Percentiles rank a stretch among this genome's conserved stretches.
phyloP scores from a whole-genome alignment of 1,140 invertebrate species.

The Tetranychus urticae region DNA sequence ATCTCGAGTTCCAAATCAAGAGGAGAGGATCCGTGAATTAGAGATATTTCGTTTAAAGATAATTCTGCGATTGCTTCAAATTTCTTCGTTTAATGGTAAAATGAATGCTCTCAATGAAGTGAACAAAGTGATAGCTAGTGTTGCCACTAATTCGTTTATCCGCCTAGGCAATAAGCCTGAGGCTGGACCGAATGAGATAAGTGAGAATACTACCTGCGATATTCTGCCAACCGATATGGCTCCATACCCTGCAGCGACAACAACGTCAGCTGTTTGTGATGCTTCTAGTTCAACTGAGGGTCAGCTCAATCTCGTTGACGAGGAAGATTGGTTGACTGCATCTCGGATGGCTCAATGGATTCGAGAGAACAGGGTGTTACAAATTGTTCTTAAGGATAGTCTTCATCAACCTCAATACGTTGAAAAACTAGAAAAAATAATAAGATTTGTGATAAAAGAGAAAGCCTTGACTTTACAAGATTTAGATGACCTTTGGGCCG shows the following conservation, averaged over 20 bases:
- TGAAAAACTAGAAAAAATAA: constrained; percentile 89
- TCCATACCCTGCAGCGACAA: not conserved
- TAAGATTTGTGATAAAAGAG: constrained; percentile 87
- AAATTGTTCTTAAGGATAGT: constrained; percentile 81
- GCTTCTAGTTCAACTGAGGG: constrained; percentile 20
- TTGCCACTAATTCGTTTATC: constrained; percentile 48
- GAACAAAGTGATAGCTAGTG: constrained; percentile 81
- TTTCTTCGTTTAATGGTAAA: constrained; percentile 95
- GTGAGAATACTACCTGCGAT: not conserved
- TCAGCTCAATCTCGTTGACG: constrained; percentile 31
- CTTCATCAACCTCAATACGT: constrained; percentile 91
- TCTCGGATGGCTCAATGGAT: constrained; percentile 90
- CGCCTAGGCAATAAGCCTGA: not conserved
- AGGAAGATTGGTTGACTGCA: constrained; percentile 80
- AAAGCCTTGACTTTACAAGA: constrained; percentile 68
- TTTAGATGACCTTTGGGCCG: constrained; percentile 82
- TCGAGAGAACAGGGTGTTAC: constrained; percentile 78
- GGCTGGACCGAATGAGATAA: not conserved
- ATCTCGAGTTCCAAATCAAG: constrained; percentile 42
- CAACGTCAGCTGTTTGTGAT: not conserved
- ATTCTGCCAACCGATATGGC: not conserved
- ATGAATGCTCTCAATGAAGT: constrained; percentile 98
- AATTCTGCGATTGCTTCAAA: constrained; percentile 79
- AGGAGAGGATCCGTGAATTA: constrained; percentile 25
- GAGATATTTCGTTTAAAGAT: constrained; percentile 90